phyloP scores from a whole-genome alignment of 2,113 vertebrate species.

The Scomber japonicus region DNA sequence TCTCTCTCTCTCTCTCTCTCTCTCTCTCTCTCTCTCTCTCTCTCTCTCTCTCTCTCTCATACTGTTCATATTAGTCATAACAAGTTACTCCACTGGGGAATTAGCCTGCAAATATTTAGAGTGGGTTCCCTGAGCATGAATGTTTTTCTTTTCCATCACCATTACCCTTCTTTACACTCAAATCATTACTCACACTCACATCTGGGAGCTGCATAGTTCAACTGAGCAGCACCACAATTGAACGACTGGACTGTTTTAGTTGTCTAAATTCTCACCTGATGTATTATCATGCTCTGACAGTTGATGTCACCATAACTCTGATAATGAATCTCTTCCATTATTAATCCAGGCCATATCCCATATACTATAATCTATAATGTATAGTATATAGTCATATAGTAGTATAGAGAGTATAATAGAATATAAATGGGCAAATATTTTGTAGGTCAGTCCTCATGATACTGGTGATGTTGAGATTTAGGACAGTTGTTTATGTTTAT shows the following conservation, averaged over 20 bases:
- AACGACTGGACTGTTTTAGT: background rate
- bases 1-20: background rate
- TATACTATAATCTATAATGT: no score
- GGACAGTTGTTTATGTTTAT: no score
- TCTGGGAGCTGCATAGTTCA: conserved; percentile 10
- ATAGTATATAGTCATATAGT: no score
- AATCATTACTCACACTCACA: conserved; percentile 12
- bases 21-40: background rate
- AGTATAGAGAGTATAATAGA: no score
- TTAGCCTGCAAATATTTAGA: conserved; percentile 37
- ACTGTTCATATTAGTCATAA: conserved; percentile 1
- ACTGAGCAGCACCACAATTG: background rate
- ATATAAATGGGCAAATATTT: no score
- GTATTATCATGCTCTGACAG: background rate
- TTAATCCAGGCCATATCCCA: no score
- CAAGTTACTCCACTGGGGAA: conserved; percentile 5
- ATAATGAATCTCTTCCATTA: background rate
- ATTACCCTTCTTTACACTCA: conserved; percentile 22
- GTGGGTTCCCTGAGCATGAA: conserved; percentile 20
- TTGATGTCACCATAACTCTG: background rate
- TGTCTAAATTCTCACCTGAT: background rate
- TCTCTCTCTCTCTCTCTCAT: background rate
- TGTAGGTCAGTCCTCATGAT: no score
- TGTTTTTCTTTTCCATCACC: background rate
- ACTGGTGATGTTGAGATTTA: no score